A percentile compares a stretch with the other conserved stretches of the same genome.
phyloP scores from a whole-genome alignment of 2,888 invertebrate species.

The Nasonovia ribisnigri region DNA sequence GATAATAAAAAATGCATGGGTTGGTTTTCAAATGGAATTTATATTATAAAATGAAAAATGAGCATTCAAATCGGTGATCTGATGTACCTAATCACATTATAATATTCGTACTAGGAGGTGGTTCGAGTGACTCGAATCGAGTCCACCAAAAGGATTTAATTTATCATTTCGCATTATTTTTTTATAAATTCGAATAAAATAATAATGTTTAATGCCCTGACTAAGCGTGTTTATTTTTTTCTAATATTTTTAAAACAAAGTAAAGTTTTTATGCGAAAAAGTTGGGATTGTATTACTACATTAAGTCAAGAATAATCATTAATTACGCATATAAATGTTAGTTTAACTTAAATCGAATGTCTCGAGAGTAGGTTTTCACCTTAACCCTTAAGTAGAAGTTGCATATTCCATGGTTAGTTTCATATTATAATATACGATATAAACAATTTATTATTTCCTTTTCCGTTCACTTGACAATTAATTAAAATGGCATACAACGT shows the following conservation, averaged over 20 bases:
- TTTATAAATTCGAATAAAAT: background rate
- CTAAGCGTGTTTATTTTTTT: background rate
- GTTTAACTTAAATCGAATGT: conserved; percentile 31
- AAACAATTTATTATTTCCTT: background rate
- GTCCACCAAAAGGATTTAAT: background rate
- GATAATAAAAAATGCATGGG: conserved; percentile 17
- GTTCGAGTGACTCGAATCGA: no score
- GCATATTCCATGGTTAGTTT: background rate
- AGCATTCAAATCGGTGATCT: background rate
- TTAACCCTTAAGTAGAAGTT: background rate
- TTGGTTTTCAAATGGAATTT: background rate
- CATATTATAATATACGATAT: background rate
- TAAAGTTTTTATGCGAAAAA: background rate
- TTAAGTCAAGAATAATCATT: background rate
- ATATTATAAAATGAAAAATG: background rate
- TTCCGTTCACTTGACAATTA: background rate
- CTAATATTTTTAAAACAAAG: background rate
- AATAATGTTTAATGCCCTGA: background rate
- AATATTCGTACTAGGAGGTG: background rate
- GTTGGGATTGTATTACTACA: background rate
- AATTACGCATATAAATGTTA: conserved; percentile 12
- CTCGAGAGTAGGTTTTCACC: background rate
- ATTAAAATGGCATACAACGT: background rate
- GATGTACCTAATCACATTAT: background rate
- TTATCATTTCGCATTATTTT: background rate